phyloP scores from a whole-genome alignment of 2,113 vertebrate genomes.

The Perognathus longimembris region DNA sequence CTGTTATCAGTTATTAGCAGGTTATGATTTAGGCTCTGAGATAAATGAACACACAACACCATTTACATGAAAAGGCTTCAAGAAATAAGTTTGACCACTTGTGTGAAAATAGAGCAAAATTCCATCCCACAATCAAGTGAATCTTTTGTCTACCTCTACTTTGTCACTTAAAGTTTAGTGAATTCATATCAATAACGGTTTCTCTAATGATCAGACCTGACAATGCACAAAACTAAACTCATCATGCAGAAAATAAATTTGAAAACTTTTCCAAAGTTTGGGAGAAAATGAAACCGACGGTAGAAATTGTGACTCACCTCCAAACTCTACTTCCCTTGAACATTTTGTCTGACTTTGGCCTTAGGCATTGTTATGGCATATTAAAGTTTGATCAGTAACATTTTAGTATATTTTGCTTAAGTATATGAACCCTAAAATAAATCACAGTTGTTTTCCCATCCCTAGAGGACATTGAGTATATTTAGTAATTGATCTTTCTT shows the following conservation, averaged over 20 bases:
- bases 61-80: not conserved
- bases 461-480: not conserved
- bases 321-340: not conserved
- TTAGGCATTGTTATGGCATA: not conserved
- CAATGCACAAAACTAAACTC: not conserved
- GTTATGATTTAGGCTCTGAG: not conserved
- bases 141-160: not conserved
- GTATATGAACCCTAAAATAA: not conserved
- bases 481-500: not conserved
- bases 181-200: not conserved
- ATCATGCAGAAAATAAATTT: not conserved
- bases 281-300: not conserved
- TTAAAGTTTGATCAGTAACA: not conserved
- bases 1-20: not conserved
- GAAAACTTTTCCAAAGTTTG: not conserved
- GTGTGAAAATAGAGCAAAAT: not conserved
- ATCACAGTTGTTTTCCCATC: not conserved
- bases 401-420: not conserved
- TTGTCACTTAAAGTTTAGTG: not conserved
- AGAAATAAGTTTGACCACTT: not conserved
- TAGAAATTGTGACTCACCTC: not conserved
- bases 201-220: not conserved
- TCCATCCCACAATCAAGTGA: not conserved
- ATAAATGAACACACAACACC: not conserved
- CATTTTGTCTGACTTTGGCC: not conserved